Evolutionary conservation across 2,888 invertebrate genomes (phyloP).

Genomic region (Scaptomyza caliginosa): DNA sequence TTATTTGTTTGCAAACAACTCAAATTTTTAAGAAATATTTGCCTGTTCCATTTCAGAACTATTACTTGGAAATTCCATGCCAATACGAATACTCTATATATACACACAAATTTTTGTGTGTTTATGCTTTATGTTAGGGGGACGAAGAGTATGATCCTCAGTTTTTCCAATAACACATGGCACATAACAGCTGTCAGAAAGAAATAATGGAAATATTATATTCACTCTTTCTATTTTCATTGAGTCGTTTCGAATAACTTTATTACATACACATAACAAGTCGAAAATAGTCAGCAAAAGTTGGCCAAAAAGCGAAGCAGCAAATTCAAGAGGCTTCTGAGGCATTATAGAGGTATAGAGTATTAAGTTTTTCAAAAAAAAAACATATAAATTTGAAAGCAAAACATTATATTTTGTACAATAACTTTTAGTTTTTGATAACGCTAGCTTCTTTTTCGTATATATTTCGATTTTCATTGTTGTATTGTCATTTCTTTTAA

Average conservation of each 20-base stretch:
- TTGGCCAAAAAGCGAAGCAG: conserved; percentile 34
- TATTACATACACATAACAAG: conserved; percentile 26
- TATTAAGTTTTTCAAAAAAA: too few relatives aligned
- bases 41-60: conserved; percentile 57
- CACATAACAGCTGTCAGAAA: conserved; percentile 61
- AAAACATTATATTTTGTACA: too few relatives aligned
- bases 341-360: too few relatives aligned
- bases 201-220: conserved; percentile 32
- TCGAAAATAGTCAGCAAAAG: conserved; percentile 50
- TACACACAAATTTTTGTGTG: conserved; percentile 8
- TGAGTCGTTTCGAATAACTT: conserved; percentile 1
- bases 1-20: conserved; percentile 63
- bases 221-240: conserved; percentile 8
- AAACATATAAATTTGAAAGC: too few relatives aligned
- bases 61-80: conserved; percentile 58
- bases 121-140: conserved; percentile 32
- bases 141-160: background rate
- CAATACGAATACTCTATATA: conserved; percentile 12
- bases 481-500: background rate
- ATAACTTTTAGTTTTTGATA: background rate
- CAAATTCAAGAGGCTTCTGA: conserved; percentile 34
- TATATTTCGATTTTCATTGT: background rate
- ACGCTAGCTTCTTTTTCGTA: background rate
- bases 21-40: conserved; percentile 61
- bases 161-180: conserved; percentile 31